phyloP scores from a whole-genome alignment of 2,113 vertebrate species.

The Oreochromis aureus region DNA sequence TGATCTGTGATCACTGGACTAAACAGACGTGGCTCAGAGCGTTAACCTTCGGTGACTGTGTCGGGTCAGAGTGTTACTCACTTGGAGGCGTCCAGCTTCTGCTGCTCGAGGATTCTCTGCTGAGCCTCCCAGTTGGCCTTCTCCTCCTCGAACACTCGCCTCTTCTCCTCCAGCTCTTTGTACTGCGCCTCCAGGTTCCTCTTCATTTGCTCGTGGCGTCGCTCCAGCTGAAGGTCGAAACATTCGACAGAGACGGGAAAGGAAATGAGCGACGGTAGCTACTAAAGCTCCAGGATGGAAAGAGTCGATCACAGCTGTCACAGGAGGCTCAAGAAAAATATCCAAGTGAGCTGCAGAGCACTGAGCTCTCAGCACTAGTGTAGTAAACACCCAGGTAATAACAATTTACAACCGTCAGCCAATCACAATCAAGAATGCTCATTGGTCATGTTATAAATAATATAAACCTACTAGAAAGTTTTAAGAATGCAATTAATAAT shows the following conservation, averaged over 20 bases:
- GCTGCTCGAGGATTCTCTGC: slow-evolving; percentile 78
- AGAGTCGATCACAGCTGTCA: background rate
- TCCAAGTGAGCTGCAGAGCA: background rate
- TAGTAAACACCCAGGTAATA: background rate
- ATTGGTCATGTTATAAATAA: background rate
- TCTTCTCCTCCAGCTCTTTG: slow-evolving; percentile 80
- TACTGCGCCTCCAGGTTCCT: slow-evolving; percentile 79
- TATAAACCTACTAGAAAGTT: background rate
- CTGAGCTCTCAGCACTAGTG: background rate
- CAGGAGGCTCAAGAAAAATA: rapidly evolving
- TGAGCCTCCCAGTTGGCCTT: slow-evolving; percentile 76
- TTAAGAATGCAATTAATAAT: background rate
- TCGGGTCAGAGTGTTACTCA: slow-evolving; percentile 37
- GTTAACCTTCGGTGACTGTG: rapidly evolving
- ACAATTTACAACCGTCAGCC: rapidly evolving
- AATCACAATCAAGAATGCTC: background rate
- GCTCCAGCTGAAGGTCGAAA: slow-evolving; percentile 64
- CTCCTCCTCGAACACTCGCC: slow-evolving; percentile 73
- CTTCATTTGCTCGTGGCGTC: slow-evolving; percentile 80
- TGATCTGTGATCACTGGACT: background rate
- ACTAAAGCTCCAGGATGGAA: background rate
- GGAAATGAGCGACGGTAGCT: background rate
- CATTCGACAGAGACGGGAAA: background rate
- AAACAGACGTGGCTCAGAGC: background rate
- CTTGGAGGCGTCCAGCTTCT: slow-evolving; percentile 79